Evolutionary conservation across 2,113 vertebrate species (phyloP).

Genomic region (Lucifuga dentata): DNA sequence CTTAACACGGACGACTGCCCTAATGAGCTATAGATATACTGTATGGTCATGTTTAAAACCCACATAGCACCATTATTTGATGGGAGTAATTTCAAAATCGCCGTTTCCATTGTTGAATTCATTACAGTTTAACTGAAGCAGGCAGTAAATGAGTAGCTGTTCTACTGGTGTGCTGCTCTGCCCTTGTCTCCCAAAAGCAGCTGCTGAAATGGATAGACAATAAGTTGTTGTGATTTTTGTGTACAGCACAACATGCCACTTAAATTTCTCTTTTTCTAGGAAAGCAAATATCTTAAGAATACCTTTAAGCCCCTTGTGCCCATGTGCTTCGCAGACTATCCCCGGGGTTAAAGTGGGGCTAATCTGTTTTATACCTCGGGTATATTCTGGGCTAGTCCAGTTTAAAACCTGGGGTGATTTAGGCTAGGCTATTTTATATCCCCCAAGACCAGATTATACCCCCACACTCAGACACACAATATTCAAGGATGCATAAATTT

Average conservation of each 20-base stretch:
- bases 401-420: too few species aligned
- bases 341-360: too few species aligned
- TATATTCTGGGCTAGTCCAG: too few species aligned
- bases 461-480: too few species aligned
- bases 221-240: slow-evolving; percentile 15
- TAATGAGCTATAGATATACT: slow-evolving; percentile 61
- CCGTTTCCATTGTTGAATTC: slow-evolving; percentile 37
- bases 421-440: too few species aligned
- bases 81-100: slow-evolving; percentile 40
- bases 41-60: slow-evolving; percentile 23
- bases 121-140: slow-evolving; percentile 28
- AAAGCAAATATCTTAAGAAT: slow-evolving; percentile 23
- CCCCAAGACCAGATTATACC: too few species aligned
- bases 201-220: slow-evolving; percentile 9
- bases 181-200: slow-evolving; percentile 11
- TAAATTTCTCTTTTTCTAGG: slow-evolving; percentile 25
- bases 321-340: too few species aligned
- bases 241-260: slow-evolving; percentile 20
- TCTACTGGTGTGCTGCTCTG: background rate
- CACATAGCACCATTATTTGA: slow-evolving; percentile 19
- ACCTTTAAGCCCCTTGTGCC: slow-evolving; percentile 26
- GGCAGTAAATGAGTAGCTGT: slow-evolving; percentile 30
- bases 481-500: too few species aligned
- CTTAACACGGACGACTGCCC: slow-evolving; percentile 51
- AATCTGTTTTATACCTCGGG: too few species aligned